These are phyloP conservation scores for Quadroppia sp. DNA, from an alignment of 2,888 invertebrate genomes.

Conservation along the genomic window DNA sequence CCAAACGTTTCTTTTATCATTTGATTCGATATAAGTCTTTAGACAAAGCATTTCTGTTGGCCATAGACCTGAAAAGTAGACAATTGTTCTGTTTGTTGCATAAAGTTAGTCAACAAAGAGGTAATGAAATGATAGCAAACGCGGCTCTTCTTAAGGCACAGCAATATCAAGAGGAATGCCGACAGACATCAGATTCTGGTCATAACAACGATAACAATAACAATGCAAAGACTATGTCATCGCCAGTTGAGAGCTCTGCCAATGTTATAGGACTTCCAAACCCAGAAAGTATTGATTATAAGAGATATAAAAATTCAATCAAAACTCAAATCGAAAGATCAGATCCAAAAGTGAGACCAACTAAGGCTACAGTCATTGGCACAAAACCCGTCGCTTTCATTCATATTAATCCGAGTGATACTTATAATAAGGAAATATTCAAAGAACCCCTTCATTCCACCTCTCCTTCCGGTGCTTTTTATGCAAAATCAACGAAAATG, in stretches of 20 bases:
- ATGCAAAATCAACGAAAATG: conserved; percentile 21
- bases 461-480: not conserved
- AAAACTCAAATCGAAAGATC: not conserved
- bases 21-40: conserved; percentile 45
- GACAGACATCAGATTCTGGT: not conserved
- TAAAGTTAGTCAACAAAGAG: conserved; percentile 38
- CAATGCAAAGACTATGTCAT: not conserved
- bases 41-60: conserved; percentile 48
- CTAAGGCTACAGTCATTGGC: not conserved
- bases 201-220: not conserved
- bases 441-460: not conserved
- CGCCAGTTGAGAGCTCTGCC: not conserved
- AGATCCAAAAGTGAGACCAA: not conserved
- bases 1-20: conserved; percentile 57
- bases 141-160: conserved; percentile 8
- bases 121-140: conserved; percentile 19
- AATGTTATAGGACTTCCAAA: not conserved
- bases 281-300: not conserved
- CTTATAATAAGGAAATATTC: not conserved
- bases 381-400: not conserved
- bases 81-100: conserved; percentile 46
- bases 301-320: not conserved
- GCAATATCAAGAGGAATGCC: not conserved
- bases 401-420: not conserved
- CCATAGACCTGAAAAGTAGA: conserved; percentile 46